A percentile compares a stretch with the other conserved stretches of the same genome.
phyloP scores from a whole-genome alignment of 2,797 vertebrate species.

The Pseudotriccus pelzelni region DNA sequence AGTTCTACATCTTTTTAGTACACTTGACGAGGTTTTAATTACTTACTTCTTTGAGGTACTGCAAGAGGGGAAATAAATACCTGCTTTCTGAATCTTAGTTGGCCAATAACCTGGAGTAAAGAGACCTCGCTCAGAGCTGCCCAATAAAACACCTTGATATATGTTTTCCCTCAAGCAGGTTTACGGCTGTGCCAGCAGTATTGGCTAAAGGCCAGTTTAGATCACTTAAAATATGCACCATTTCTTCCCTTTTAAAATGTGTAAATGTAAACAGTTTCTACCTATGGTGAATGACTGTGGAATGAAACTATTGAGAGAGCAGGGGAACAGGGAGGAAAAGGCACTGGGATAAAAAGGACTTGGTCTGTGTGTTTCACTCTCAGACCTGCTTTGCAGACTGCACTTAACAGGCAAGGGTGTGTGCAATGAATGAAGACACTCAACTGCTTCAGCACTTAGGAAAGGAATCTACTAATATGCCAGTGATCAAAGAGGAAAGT shows the following conservation, averaged over 20 bases:
- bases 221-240: constrained; percentile 27
- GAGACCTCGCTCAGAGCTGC: constrained; percentile 19
- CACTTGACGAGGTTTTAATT: constrained; percentile 29
- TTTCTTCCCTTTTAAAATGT: neutral
- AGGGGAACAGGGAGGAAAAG: neutral
- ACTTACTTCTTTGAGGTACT: neutral
- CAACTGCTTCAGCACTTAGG: neutral
- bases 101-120: neutral
- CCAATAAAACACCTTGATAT: constrained; percentile 46
- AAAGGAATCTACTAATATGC: neutral
- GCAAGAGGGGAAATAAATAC: neutral
- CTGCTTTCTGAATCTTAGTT: neutral
- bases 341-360: neutral
- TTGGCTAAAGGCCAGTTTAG: constrained; percentile 31
- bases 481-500: neutral
- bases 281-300: neutral
- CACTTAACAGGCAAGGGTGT: neutral
- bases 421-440: neutral
- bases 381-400: neutral
- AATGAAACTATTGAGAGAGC: neutral
- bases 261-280: constrained; percentile 6
- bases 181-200: constrained; percentile 18
- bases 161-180: constrained; percentile 22
- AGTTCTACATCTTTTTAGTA: neutral
- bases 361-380: neutral